Evolutionary conservation across 2,797 vertebrate genomes (phyloP).

Genomic region (Pangasius mekongensis): DNA sequence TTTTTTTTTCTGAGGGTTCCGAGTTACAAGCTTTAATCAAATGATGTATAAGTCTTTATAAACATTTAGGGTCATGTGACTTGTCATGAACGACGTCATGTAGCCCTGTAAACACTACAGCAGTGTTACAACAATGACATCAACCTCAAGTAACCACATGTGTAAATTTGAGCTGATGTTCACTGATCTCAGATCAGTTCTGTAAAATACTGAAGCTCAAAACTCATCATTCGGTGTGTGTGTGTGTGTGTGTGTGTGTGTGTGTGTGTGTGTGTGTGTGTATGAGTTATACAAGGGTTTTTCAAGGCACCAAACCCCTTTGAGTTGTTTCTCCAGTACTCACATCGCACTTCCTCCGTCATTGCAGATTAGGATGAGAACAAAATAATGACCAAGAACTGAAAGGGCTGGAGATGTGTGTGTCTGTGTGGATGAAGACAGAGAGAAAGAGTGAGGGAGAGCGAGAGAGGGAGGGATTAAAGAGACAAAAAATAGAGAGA

Average conservation of each 20-base stretch:
- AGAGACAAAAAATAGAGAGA: not conserved
- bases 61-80: conserved; percentile 17
- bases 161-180: not conserved
- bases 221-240: not conserved
- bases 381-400: conserved; percentile 14
- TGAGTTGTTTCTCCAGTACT: conserved; percentile 13
- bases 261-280: not conserved
- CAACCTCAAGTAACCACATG: not conserved
- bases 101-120: not conserved
- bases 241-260: conserved; percentile 6
- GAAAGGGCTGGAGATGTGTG: not conserved
- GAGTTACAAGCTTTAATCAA: not conserved
- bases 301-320: not conserved
- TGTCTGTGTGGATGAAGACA: not conserved
- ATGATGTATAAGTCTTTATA: not conserved
- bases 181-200: not conserved
- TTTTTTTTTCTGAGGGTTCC: not conserved
- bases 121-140: not conserved
- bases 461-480: not conserved
- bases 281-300: not conserved
- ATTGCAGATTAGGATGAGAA: conserved; percentile 18
- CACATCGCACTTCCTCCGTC: conserved; percentile 16
- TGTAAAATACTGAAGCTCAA: not conserved
- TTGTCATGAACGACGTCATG: not conserved
- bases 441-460: not conserved